phyloP scores from a whole-genome alignment of 1,140 invertebrate species.

The fruit fly (Drosophila melanogaster) region DNA sequence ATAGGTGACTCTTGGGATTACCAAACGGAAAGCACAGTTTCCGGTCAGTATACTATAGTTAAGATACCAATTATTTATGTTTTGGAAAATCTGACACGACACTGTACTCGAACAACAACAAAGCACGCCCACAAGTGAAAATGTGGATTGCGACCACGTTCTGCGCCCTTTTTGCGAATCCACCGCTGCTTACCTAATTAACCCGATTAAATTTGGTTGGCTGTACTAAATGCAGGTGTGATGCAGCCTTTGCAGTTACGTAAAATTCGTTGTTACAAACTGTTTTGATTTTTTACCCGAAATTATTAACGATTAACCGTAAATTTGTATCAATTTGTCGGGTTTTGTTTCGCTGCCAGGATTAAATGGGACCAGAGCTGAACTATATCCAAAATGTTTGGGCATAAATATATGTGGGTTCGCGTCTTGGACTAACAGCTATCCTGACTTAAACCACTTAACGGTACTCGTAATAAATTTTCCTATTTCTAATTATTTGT shows the following conservation, averaged over 20 bases:
- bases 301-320: constrained; percentile 42
- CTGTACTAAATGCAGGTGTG: constrained; percentile 24
- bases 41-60: neutral
- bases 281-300: constrained; percentile 57
- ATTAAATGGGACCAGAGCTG: constrained; percentile 11
- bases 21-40: no score
- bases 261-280: constrained; percentile 12
- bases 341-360: constrained; percentile 32
- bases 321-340: constrained; percentile 35
- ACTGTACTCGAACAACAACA: constrained; percentile 27
- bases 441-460: neutral
- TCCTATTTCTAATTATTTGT: no score
- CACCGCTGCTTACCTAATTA: constrained; percentile 63
- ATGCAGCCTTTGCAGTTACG: constrained; percentile 16
- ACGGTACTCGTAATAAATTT: neutral
- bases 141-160: constrained; percentile 50
- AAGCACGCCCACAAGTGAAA: constrained; percentile 21
- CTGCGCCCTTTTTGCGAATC: neutral
- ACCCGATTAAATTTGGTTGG: constrained; percentile 18
- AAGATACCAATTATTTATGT: constrained; percentile 4
- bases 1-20: no score
- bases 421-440: neutral
- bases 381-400: neutral
- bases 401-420: neutral
- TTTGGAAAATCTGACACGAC: constrained; percentile 13